Percentiles rank a stretch among this genome's conserved stretches.
Conservation (phyloP, 2,888 invertebrate genomes). For the Thumatha senex region DNA sequence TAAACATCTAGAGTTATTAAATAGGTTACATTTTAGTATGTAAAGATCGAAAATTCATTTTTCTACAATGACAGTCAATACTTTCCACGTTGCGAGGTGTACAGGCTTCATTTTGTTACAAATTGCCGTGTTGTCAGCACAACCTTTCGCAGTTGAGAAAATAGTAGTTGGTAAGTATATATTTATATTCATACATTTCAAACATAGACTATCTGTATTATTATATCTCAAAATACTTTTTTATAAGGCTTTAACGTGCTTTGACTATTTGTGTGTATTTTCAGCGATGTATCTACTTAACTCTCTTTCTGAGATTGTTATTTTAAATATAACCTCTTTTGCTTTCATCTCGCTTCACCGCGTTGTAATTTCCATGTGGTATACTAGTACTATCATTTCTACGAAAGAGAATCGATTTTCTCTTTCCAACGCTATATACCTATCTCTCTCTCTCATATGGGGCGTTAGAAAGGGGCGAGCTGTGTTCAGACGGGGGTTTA, state of each 20-base stretch:
- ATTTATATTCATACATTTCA: background rate
- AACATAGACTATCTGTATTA: background rate
- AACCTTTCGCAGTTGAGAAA: slow-evolving; percentile 72
- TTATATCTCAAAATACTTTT: background rate
- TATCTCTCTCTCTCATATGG: slow-evolving; percentile 46
- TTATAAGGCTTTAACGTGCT: background rate
- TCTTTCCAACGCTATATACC: slow-evolving; percentile 50
- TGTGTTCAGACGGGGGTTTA: slow-evolving; percentile 33
- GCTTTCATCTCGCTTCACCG: slow-evolving; percentile 51
- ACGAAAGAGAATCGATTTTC: slow-evolving; percentile 46
- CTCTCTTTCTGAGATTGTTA: background rate
- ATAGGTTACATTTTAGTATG: slow-evolving; percentile 25
- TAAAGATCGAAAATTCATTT: slow-evolving; percentile 12
- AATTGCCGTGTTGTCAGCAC: slow-evolving; percentile 58
- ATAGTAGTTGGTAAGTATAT: slow-evolving; percentile 75
- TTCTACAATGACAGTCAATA: slow-evolving; percentile 46
- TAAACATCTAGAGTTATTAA: slow-evolving; percentile 28
- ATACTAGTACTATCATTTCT: slow-evolving; percentile 11
- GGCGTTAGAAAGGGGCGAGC: slow-evolving; percentile 35
- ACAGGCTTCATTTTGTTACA: slow-evolving; percentile 63
- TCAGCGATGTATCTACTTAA: background rate
- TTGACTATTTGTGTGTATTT: background rate
- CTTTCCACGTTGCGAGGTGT: slow-evolving; percentile 34
- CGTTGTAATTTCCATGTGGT: slow-evolving; percentile 40
- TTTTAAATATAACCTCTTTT: slow-evolving; percentile 38